Evolutionary conservation across 92 coral and sea anemone genomes (phyloP), one percentile per base, ranked within the genome.

Genomic region (Phenganax subtilis): DNA sequence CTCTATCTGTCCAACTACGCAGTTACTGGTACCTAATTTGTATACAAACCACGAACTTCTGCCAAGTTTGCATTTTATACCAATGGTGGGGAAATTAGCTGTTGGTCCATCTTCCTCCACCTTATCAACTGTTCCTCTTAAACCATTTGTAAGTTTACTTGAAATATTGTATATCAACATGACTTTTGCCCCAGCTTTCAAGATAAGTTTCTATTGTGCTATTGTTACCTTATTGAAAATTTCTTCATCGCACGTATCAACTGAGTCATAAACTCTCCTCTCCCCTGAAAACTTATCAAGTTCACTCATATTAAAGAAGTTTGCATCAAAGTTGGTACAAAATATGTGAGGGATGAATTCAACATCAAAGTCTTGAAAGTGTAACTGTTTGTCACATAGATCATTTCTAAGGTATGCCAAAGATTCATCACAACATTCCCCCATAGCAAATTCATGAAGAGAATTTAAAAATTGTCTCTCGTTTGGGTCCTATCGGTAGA

Each of bases 241-340:
- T 20, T 63, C 55, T 77, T 84, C 75, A 10, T 55, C 77, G 47
- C 84, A 86, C 12, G 55, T 63, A 59, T 88, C 91, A 3, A 3
- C 7, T 6, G 89, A 80, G 3, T 68, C 10, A 51, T 80, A 89
- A 10, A 72, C 12, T 60, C 28, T 20, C 25, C 25, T 20, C 25
- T 89, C 73, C 17, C 88, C 90, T 0, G 87, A 82, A 0, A 84
- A 51, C 1, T 47, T 52, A 6, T 82, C 86, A 53, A 89, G 57
- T 20, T 66, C 51, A 11, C 52, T 51, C 82, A 80, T 71, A 52
- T 84, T 87, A 3, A 74, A 64, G 75, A 10, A 89, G 73, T 84
- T 87, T 7, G 87, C 87, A 71, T 90, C 91, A 75, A 88, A 88
- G 57, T 90, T 90, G 1, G 70, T 78, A 8, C 85, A 72, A 20